Conservation (phyloP, 2,113 vertebrate genomes). For the Coregonus clupeaformis region DNA sequence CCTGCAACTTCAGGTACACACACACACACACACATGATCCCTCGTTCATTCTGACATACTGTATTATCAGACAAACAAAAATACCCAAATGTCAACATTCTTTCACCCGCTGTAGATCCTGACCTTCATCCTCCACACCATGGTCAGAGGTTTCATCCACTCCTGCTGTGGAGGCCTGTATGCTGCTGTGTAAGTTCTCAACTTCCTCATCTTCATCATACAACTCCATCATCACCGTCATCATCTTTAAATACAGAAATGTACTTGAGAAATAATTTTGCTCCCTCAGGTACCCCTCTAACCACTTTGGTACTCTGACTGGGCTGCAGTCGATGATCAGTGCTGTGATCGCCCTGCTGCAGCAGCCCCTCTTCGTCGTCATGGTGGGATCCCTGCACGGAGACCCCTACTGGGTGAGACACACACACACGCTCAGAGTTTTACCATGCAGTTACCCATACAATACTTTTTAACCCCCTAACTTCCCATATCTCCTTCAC, state of each 20-base stretch:
- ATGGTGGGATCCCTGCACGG: constrained; percentile 80
- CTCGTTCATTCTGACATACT: too few relatives aligned
- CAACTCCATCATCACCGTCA: background rate
- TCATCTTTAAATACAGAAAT: too few relatives aligned
- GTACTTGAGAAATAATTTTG: background rate
- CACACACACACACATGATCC: background rate
- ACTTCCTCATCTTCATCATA: background rate
- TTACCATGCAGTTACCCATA: background rate
- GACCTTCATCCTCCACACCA: constrained; percentile 86
- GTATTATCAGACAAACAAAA: too few relatives aligned
- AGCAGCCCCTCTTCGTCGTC: constrained; percentile 84
- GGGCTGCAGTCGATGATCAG: constrained; percentile 92
- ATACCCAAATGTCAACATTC: too few relatives aligned
- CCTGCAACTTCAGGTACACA: constrained; percentile 82
- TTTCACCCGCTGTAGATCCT: constrained; percentile 64
- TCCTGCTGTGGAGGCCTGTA: constrained; percentile 90
- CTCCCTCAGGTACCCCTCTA: constrained; percentile 80
- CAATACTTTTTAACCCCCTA: background rate
- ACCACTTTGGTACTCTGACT: constrained; percentile 87
- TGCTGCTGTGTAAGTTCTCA: constrained; percentile 85
- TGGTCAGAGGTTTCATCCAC: constrained; percentile 90
- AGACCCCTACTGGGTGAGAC: constrained; percentile 79
- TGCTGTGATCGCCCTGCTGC: constrained; percentile 82
- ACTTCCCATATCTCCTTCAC: background rate
- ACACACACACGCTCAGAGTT: background rate